Conservation (phyloP, 2,797 vertebrate species). For the Gambusia yucatana region DNA sequence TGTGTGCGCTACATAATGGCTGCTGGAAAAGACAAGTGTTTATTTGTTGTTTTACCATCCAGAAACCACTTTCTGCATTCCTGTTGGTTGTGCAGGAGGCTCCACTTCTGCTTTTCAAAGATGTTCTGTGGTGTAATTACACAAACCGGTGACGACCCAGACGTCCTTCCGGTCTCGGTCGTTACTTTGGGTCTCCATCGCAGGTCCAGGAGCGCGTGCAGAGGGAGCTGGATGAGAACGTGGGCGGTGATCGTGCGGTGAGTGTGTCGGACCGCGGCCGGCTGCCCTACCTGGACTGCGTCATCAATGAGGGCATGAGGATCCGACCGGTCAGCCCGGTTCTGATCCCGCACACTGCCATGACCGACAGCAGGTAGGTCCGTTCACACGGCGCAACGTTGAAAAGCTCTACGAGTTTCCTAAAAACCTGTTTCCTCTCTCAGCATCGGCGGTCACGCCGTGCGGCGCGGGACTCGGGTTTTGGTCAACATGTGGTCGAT, state of each 20-base stretch:
- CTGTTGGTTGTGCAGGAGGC: too few relatives aligned
- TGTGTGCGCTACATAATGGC: too few relatives aligned
- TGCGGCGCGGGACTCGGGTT: constrained; percentile 76
- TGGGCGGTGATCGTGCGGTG: constrained; percentile 69
- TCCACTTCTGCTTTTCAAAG: too few relatives aligned
- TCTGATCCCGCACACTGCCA: constrained; percentile 81
- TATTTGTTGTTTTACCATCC: too few relatives aligned
- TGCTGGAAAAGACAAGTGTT: too few relatives aligned
- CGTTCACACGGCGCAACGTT: background rate
- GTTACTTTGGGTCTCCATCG: background rate
- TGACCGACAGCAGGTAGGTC: constrained; percentile 80
- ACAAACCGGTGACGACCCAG: background rate
- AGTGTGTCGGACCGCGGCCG: constrained; percentile 66
- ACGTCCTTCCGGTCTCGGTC: background rate
- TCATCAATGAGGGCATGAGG: constrained; percentile 83
- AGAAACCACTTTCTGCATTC: too few relatives aligned
- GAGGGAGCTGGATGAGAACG: constrained; percentile 77
- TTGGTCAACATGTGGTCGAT: constrained; percentile 86
- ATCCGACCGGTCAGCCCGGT: constrained; percentile 83
- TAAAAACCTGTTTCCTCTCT: background rate
- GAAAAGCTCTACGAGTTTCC: background rate
- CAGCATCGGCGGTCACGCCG: constrained; percentile 76
- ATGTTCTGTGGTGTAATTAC: too few relatives aligned
- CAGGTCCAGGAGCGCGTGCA: constrained; percentile 81
- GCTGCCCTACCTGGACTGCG: constrained; percentile 79